phyloP scores from a whole-genome alignment of 2,113 vertebrate species.

The Taxidea taxus region DNA sequence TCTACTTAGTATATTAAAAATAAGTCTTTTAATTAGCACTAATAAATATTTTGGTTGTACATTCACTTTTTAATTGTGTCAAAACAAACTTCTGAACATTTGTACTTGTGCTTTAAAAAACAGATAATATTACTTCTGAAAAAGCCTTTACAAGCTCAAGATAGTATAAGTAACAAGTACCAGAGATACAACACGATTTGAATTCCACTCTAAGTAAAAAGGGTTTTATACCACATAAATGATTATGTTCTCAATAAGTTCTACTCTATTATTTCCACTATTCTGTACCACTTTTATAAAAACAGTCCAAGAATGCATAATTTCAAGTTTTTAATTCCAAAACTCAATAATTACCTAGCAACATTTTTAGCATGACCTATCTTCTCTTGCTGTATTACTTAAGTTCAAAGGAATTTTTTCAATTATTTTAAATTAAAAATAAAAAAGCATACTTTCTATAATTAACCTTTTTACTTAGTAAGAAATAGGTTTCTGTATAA shows the following conservation, averaged over 20 bases:
- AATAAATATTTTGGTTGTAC: constrained; percentile 31
- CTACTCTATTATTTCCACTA: neutral
- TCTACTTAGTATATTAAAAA: neutral
- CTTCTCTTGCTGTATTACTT: neutral
- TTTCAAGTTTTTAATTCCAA: neutral
- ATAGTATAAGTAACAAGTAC: neutral
- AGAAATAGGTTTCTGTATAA: neutral
- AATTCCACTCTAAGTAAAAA: neutral
- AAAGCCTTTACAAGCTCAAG: neutral
- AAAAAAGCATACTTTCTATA: neutral
- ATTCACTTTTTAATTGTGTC: constrained; percentile 22
- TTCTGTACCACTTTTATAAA: neutral
- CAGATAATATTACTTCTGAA: neutral
- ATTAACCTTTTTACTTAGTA: constrained; percentile 3
- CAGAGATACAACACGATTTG: neutral
- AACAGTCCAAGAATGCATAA: neutral
- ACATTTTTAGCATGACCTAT: neutral
- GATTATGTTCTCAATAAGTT: neutral
- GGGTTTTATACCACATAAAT: too few relatives aligned
- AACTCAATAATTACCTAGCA: neutral
- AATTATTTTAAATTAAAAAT: neutral
- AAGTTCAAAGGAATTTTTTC: neutral
- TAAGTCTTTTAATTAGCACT: neutral
- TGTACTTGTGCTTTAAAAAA: neutral
- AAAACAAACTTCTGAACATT: neutral